Base-by-base conservation (phyloP, 2,113 vertebrate species). In the Paratilapia polleni region DNA sequence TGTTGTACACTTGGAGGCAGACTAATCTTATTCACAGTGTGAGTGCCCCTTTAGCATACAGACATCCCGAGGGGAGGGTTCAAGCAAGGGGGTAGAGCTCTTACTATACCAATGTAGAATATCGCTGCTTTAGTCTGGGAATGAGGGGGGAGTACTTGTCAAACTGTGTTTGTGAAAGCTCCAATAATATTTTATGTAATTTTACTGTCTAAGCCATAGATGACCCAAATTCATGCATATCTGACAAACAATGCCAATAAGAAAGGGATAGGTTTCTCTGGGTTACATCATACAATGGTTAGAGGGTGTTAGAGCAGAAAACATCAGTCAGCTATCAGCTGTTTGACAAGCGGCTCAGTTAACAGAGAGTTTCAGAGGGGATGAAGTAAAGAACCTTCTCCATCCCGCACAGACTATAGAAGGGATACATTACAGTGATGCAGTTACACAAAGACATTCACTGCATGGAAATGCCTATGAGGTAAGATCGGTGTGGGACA, bases 1-100 rank as follows among this genome's bases (percentile, higher is more conserved):
- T 93, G 93, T 94, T 94, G 94, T 94, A 94, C 94, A 95, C 93
- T 94, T 77, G 80, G 90, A 94, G 93, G 93, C 92, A 89, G 93
- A 91, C 93, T 96, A 94, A 96, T 95, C 94, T 92, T 93, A 94
- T 96, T 95, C 94, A 92, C 94, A 92, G 92, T 93, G 91, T 91
- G 94, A 94, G 93, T 93, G 93, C 82, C 89, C 94, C 93, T 95
- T 95, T 93, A 94, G 95, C 94, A 93, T 94, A 91, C 92, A 95
- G 91, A 94, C 92, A 88, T 93, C 94, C 95, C 36, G 90, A 92
- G 94, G 95, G 93, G 85, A 93, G 90, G 91, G 93, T 92, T 92
- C 84, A 86, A 86, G 92, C 81, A 83, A 91, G 83, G 77, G 88
- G 87, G 87, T 86, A 92, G 84, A 92, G 92, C 90, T 81, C 85